Conservation (phyloP, 2,113 vertebrate genomes). For the Bambusicola thoracicus region DNA sequence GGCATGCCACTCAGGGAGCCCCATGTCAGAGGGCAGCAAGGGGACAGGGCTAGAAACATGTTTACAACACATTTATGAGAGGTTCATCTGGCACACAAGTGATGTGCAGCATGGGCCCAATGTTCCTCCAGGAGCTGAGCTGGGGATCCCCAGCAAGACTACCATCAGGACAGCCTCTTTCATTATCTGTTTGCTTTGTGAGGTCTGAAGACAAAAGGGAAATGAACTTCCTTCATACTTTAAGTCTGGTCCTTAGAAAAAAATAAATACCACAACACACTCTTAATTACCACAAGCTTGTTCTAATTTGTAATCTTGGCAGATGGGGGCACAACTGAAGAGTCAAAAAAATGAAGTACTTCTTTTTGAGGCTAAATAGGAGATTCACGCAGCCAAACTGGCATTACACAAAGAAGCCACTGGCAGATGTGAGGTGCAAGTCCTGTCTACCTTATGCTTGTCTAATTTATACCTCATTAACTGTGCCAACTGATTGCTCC, state of each 20-base stretch:
- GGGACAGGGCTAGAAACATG: background rate
- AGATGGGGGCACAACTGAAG: background rate
- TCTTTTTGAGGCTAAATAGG: background rate
- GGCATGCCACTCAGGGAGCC: background rate
- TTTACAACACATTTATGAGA: background rate
- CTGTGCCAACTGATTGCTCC: accelerated
- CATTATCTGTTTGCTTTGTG: background rate
- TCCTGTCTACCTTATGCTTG: background rate
- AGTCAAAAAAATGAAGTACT: background rate
- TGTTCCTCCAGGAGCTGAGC: background rate
- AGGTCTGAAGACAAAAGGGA: background rate
- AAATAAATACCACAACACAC: background rate
- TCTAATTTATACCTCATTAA: background rate
- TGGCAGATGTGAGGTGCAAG: background rate
- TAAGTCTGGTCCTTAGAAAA: background rate
- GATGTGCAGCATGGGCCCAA: background rate
- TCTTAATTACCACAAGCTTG: background rate
- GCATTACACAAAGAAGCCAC: background rate
- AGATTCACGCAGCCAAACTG: background rate
- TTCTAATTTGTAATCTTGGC: background rate
- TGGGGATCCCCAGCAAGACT: background rate
- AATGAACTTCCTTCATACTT: background rate
- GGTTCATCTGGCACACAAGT: background rate
- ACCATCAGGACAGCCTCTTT: background rate
- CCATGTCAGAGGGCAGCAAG: background rate